These are phyloP conservation scores for Allacma fusca DNA, from an alignment of 2,888 invertebrate genomes.

Conservation along the genomic window DNA sequence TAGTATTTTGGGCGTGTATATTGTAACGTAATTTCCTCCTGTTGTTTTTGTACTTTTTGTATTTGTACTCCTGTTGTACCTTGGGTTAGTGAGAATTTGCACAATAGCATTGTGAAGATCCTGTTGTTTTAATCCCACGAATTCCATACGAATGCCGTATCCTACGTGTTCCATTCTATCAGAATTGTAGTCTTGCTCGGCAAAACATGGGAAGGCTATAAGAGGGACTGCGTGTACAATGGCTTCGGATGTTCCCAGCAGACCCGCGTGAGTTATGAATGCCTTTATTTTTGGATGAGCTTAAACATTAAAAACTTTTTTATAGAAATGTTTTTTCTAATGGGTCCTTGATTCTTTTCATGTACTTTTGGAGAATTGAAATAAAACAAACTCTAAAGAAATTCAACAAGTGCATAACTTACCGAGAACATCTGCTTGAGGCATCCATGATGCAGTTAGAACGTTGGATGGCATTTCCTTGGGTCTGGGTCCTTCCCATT, in stretches of 20 bases:
- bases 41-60: too few species aligned
- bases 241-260: conserved; percentile 73
- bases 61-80: background rate
- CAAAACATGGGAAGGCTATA: conserved; percentile 68
- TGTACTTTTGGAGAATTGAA: too few species aligned
- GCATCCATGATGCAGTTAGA: conserved; percentile 59
- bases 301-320: conserved; percentile 57
- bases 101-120: conserved; percentile 6
- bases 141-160: conserved; percentile 66
- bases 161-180: conserved; percentile 68
- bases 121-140: conserved; percentile 48
- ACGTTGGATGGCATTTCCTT: conserved; percentile 64
- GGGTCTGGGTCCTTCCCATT: conserved; percentile 48
- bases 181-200: conserved; percentile 69
- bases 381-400: too few species aligned
- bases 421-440: conserved; percentile 52
- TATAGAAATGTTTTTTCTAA: background rate
- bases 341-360: too few species aligned
- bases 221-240: conserved; percentile 70
- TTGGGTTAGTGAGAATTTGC: background rate
- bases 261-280: conserved; percentile 75
- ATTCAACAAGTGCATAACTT: too few species aligned
- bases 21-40: too few species aligned
- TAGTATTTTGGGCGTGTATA: too few species aligned
- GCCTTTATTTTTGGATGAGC: conserved; percentile 69